Conservation (phyloP, 2,797 vertebrate genomes). For the Balearica regulorum region DNA sequence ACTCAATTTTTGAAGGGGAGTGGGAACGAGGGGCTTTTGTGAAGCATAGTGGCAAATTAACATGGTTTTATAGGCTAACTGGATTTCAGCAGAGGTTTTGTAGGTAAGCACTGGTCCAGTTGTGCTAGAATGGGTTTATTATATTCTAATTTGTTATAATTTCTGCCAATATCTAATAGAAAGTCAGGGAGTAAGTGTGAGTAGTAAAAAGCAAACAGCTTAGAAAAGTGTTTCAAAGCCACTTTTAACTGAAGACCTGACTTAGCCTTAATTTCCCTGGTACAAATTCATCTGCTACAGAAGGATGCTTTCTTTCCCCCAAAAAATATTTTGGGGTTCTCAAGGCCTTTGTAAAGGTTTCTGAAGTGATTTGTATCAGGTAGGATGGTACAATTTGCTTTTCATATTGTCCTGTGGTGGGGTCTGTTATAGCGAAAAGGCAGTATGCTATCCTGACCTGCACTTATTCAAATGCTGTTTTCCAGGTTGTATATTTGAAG, state of each 20-base stretch:
- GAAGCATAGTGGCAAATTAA: neutral
- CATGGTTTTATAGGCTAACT: neutral
- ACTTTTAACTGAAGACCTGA: neutral
- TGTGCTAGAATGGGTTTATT: neutral
- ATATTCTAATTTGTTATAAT: neutral
- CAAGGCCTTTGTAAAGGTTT: neutral
- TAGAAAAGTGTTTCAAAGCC: neutral
- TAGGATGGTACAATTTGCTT: neutral
- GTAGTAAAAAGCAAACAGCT: neutral
- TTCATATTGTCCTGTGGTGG: neutral
- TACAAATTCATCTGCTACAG: neutral
- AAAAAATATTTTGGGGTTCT: neutral
- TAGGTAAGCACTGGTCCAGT: neutral
- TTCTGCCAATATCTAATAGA: neutral
- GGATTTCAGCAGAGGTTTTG: neutral
- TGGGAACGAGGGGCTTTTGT: neutral
- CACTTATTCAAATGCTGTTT: constrained; percentile 21
- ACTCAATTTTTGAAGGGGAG: neutral
- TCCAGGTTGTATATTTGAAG: constrained; percentile 90
- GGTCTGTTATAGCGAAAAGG: neutral
- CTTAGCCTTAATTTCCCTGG: neutral
- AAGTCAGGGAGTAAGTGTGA: neutral
- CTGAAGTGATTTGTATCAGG: neutral
- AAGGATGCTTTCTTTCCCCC: neutral
- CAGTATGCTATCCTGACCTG: neutral